These are phyloP conservation scores for Zaprionus lineosus DNA, from an alignment of 2,888 invertebrate species.

Conservation along the genomic window DNA sequence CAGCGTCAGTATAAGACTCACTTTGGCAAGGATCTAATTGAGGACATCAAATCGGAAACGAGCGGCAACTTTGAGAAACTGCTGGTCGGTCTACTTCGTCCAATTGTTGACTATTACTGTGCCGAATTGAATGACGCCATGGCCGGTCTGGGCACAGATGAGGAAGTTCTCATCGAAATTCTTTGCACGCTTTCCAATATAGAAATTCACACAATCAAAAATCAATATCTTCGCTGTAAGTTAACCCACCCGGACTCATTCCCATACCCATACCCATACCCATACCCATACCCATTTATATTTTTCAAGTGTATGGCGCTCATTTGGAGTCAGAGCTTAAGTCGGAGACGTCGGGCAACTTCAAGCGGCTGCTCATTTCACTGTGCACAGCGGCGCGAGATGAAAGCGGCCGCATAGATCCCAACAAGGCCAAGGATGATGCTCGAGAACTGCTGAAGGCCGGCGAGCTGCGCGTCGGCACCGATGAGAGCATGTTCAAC, in stretches of 20 bases:
- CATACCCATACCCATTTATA: not conserved
- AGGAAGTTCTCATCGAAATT: slow-evolving; percentile 93
- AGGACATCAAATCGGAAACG: slow-evolving; percentile 93
- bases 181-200: slow-evolving; percentile 93
- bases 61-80: slow-evolving; percentile 94
- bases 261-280: not conserved
- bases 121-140: slow-evolving; percentile 93
- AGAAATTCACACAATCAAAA: slow-evolving; percentile 91
- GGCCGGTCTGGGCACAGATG: slow-evolving; percentile 92
- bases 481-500: slow-evolving; percentile 94
- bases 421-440: slow-evolving; percentile 89
- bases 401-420: slow-evolving; percentile 90
- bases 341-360: slow-evolving; percentile 95
- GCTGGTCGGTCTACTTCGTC: slow-evolving; percentile 92
- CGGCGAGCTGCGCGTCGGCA: slow-evolving; percentile 88
- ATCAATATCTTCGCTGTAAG: slow-evolving; percentile 90
- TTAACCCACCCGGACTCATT: not conserved
- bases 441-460: slow-evolving; percentile 91
- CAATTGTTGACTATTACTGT: slow-evolving; percentile 90
- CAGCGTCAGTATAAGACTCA: slow-evolving; percentile 82
- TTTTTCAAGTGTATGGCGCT: slow-evolving; percentile 88
- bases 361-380: slow-evolving; percentile 94
- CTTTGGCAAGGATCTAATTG: slow-evolving; percentile 87
- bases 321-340: slow-evolving; percentile 91
- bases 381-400: slow-evolving; percentile 88